These are phyloP conservation scores for Diachasmimorpha longicaudata DNA, from an alignment of 1,140 invertebrate genomes.

Conservation along the genomic window DNA sequence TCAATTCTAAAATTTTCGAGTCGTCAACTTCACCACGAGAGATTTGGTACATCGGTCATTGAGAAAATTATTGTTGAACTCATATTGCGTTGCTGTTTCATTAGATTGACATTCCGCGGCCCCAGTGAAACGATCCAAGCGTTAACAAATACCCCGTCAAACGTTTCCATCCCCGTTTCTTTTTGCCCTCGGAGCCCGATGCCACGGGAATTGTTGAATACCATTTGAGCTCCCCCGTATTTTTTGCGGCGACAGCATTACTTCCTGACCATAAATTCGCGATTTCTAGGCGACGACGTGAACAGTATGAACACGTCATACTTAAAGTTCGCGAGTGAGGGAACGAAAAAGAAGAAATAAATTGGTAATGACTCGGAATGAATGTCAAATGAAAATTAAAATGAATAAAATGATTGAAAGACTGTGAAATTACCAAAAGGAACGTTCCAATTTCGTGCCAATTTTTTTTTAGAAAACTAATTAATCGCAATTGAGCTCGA, in stretches of 20 bases:
- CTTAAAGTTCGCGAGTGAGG: neutral
- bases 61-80: conserved; percentile 2
- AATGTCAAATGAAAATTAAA: neutral
- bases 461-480: conserved; percentile 13
- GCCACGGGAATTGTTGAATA: neutral
- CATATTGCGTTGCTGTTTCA: neutral
- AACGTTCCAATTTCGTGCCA: neutral
- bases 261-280: neutral
- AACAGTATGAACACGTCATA: neutral
- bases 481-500: conserved; percentile 11
- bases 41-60: neutral
- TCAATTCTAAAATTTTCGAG: neutral
- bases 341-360: neutral
- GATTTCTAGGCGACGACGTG: neutral
- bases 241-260: neutral
- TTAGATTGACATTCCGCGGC: conserved; percentile 4
- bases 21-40: neutral
- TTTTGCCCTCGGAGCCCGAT: neutral
- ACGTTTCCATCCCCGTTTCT: neutral
- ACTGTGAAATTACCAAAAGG: no score
- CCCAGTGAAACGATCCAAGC: neutral
- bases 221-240: neutral
- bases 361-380: neutral
- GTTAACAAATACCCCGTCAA: neutral
- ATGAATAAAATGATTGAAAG: no score